These are phyloP conservation scores for Cheiracanthium punctorium DNA, from an alignment of 2,888 invertebrate genomes.

Conservation along the genomic window DNA sequence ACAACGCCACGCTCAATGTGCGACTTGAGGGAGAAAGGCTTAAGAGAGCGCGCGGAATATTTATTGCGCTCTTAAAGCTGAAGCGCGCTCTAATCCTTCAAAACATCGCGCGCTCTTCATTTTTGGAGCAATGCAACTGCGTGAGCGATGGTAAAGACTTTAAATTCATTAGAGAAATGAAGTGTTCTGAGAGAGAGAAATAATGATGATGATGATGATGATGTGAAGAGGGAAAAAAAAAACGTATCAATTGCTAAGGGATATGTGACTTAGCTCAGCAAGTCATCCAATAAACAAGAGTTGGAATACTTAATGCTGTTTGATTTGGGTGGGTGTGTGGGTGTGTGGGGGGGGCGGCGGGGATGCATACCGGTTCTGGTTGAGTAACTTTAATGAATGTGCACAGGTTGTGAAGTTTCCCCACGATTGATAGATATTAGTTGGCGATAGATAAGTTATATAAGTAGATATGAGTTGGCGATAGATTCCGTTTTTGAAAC, in stretches of 20 bases:
- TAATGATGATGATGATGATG: no score
- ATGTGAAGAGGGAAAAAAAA: neutral
- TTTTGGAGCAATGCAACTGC: neutral
- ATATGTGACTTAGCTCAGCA: neutral
- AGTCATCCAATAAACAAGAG: neutral
- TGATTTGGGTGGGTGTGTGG: neutral
- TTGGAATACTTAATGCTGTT: neutral
- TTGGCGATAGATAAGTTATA: no score
- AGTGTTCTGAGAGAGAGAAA: no score
- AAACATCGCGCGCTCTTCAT: conserved; percentile 14
- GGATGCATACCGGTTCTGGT: no score
- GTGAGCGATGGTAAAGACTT: no score
- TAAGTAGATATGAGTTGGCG: no score
- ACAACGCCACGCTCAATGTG: conserved; percentile 19
- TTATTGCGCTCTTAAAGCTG: conserved; percentile 3
- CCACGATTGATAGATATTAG: no score
- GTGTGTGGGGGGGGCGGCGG: neutral
- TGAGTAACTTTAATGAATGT: no score
- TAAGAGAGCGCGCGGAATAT: neutral
- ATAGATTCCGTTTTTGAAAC: no score
- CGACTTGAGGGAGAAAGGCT: neutral
- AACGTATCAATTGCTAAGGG: no score
- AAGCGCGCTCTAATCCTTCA: conserved; percentile 10
- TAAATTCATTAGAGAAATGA: conserved; percentile 8
- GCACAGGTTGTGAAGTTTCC: no score